Evolutionary conservation across 2,113 vertebrate genomes (phyloP), one percentile per base, ranked within the genome.

Genomic region (Seriola dumerili): DNA sequence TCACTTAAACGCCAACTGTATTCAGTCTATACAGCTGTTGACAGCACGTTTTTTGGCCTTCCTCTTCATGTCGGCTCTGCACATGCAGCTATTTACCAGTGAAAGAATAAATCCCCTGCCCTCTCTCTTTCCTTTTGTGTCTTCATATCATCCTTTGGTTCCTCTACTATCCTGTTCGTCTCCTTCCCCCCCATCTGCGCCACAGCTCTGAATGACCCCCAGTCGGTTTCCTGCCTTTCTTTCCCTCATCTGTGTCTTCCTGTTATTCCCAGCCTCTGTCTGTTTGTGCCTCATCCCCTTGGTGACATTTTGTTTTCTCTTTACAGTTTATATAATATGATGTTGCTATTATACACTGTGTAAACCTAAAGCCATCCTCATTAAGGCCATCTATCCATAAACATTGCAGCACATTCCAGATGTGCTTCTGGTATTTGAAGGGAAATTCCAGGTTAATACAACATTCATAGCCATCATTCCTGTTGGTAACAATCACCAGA

Each of bases 221-320:
- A 66, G 74, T 93, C 80, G 21, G 78, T 86, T 95, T 96, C 94
- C 95, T 94, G 92, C 78, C 91, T 94, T 95, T 95, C 91, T 94
- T 94, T 85, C 44, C 72, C 86, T 81, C 80, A 54, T 88, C 85
- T 88, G 80, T 84, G 73, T 91, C 87, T 95, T 94, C 92, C 94
- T 93, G 94, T 94, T 94, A 76, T 93, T 93, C 71, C 58, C 42
- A 4, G 32, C 75, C 55, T 90, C 66, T 85, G 76, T 74, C 71
- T 89, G 65, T 76, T 81, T 84, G 19, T 78, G 66, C 46, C 32
- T 76, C 25, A 52, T 90, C 72, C 57, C 75, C 71, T 74, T 19
- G 68, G 83, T 71, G 66, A 73, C 57, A 25, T 50, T 81, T 5
- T 78, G 17, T 80, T 72, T 48, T 62, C 69, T 55, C 17, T n/a